Evolutionary conservation across 2,888 invertebrate genomes (phyloP), one percentile per base, ranked within the genome.

Genomic region (Acrocera orbiculus): DNA sequence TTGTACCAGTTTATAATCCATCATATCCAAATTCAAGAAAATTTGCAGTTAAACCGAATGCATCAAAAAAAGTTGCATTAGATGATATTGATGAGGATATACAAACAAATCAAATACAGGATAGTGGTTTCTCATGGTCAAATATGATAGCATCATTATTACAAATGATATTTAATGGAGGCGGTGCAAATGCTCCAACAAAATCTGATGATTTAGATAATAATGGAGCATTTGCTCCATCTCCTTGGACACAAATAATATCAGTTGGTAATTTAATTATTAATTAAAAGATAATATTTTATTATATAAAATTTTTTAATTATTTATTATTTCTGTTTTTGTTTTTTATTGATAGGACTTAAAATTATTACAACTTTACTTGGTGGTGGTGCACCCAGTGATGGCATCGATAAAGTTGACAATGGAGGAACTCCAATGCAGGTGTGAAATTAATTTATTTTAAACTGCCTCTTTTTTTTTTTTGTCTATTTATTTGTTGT

Each of bases 381-480:
- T 36, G 82, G 85, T 32, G 81, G 81, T 38, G 71, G 69, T 16
- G 75, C 70, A 22, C 72, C 73, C 28, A 72, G 70, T 47, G 83
- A 83, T 52, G 82, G 82, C 37, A 85, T 86, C 57, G 87, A 89
- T 58, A 87, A 87, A 62, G 82, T 86, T 37, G 87, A 87, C 62
- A 82, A 83, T 55, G 81, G 78, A 50, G 76, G 76, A 42, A 76
- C 78, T 13, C 85, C 86, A 39, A 80, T 86, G 78, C 86, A 85
- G 81, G 86, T 86, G n/a, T n/a, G n/a, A n/a, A n/a, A n/a, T n/a
- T n/a, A n/a, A n/a, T n/a, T n/a, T n/a, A n/a, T n/a, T n/a, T n/a
- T n/a, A n/a, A n/a, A n/a, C n/a, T n/a, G n/a, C n/a, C n/a, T n/a
- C n/a, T n/a, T n/a, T n/a, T n/a, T n/a, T n/a, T n/a, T n/a, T n/a